These are phyloP conservation scores for Synergus itoensis DNA, from an alignment of 2,888 invertebrate species.

Conservation along the genomic window DNA sequence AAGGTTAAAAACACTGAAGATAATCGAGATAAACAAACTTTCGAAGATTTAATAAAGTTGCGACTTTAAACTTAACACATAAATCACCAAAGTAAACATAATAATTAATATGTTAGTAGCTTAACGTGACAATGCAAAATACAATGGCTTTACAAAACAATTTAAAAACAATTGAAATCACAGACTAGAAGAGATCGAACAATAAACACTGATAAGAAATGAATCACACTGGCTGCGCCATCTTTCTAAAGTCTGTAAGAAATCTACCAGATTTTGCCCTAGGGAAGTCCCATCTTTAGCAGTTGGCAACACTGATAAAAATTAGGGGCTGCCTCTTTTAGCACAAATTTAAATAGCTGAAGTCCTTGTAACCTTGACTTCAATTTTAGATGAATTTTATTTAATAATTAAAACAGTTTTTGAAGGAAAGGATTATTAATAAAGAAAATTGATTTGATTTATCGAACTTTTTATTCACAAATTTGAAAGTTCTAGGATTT, in stretches of 20 bases:
- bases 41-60: not conserved
- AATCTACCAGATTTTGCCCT: too few relatives aligned
- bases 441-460: not conserved
- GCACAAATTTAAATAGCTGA: too few relatives aligned
- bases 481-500: slow-evolving; percentile 21
- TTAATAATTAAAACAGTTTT: not conserved
- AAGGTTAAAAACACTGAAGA: slow-evolving; percentile 1
- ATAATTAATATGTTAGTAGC: not conserved
- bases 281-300: too few relatives aligned
- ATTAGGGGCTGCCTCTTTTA: too few relatives aligned
- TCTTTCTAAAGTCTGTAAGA: not conserved
- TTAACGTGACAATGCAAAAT: not conserved
- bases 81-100: not conserved
- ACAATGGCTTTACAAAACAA: not conserved
- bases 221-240: not conserved
- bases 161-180: not conserved
- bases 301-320: too few relatives aligned
- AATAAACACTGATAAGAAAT: not conserved
- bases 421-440: not conserved
- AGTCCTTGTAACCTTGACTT: too few relatives aligned
- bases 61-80: not conserved
- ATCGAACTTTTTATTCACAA: slow-evolving; percentile 29
- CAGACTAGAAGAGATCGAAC: not conserved
- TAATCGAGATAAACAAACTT: not conserved
- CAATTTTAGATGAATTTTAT: too few relatives aligned